Conservation (phyloP, 2,888 invertebrate species). For the Chalcis sispes region DNA sequence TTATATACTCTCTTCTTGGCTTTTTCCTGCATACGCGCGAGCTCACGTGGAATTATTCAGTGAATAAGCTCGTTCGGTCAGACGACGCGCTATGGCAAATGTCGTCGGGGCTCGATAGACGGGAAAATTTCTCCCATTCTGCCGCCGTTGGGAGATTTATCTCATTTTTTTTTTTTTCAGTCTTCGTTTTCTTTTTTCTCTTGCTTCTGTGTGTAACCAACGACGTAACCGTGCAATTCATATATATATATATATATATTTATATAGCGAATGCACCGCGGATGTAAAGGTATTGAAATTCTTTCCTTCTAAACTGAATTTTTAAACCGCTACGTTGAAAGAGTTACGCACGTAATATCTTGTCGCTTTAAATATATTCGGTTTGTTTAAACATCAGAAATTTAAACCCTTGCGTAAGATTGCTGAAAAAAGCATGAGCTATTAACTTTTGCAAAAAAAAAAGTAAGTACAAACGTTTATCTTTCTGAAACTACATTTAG, state of each 20-base stretch:
- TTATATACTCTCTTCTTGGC: conserved; percentile 32
- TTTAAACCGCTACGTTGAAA: conserved; percentile 10
- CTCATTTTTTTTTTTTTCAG: not conserved
- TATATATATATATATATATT: too few species aligned
- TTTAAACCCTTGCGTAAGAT: too few species aligned
- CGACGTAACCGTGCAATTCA: not conserved
- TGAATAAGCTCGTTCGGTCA: conserved; percentile 37
- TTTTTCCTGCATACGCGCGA: conserved; percentile 18
- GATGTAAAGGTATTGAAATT: not conserved
- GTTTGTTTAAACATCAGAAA: conserved; percentile 1
- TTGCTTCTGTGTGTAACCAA: not conserved
- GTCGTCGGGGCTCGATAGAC: conserved; percentile 17
- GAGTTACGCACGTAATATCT: conserved; percentile 3
- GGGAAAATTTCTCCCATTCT: not conserved
- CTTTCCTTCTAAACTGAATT: conserved; percentile 10
- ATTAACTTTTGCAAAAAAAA: too few species aligned
- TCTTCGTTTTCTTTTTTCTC: conserved; percentile 1
- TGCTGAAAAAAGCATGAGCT: too few species aligned
- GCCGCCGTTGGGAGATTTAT: conserved; percentile 10
- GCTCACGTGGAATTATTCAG: conserved; percentile 40
- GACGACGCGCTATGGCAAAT: not conserved
- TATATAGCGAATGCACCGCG: conserved; percentile 27
- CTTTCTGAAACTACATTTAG: too few species aligned
- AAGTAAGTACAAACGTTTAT: too few species aligned
- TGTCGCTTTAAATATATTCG: conserved; percentile 19